Base-by-base conservation (phyloP, 2,888 invertebrate species). In the Nebria brevicollis region DNA sequence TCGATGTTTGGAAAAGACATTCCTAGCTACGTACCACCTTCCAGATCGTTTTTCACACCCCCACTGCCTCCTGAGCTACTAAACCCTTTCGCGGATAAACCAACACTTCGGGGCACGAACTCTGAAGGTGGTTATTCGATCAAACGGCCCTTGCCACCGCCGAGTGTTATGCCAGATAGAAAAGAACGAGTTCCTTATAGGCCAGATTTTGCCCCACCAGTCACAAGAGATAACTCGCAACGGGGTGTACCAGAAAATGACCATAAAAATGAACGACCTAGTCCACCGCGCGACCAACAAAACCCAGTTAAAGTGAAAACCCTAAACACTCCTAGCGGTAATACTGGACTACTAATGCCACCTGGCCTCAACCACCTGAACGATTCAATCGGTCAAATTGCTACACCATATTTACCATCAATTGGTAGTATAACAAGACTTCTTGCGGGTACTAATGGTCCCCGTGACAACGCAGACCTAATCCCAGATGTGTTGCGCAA, bases 31-130 rank as follows among this genome's bases (percentile, higher is more conserved):
- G 95, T 95, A 41, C 95, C 95, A 77, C 96, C 96, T 26, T 94
- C 94, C 54, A 90, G 95, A 82, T 92, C 94, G 13, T 90, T 91
- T 26, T 94, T 95, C 88, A 96, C 96, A 0, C 96, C 96, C 0
- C 96, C 96, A 0, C 88, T 96, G 84, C 96, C 96, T 13, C 95
- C 95, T 8, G 95, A 95, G 88, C 95, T 95, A 87, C 92, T 93
- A 83, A 95, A 95, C 90, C 96, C 96, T 0, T 96, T 96, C 87
- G 95, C 95, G n/a, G 95, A 96, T 87, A 96, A 95, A 88, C 96
- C 96, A 77, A 96, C 96, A 73, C 90, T 96, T 82, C 92, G 96
- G 86, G 95, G 95, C 85, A 91, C 92, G n/a, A 92, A 92, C 85
- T 91, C 91, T 64, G 93, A 93, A 70, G 89, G 89, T 75, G 89